Percentiles rank a stretch among this genome's conserved stretches.
Conservation (phyloP, 1,140 invertebrate genomes). For the Cotesia chilonis region DNA sequence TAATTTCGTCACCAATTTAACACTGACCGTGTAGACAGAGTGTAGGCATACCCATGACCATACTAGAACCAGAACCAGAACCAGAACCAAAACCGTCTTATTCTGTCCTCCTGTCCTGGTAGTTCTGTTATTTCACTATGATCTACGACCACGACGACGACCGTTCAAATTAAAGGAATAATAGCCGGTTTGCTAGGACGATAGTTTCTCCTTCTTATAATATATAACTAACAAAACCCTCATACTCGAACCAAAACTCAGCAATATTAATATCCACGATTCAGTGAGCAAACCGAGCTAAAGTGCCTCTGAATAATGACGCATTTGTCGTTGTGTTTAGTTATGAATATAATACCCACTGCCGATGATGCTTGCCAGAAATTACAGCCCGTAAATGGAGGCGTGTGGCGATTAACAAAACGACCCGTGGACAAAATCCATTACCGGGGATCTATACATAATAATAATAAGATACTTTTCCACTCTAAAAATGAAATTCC, state of each 20-base stretch:
- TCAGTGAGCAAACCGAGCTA: constrained; percentile 3
- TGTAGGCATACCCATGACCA: no score
- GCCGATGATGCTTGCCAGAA: no score
- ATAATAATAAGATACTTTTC: constrained; percentile 12
- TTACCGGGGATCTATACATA: no score
- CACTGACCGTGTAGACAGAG: neutral
- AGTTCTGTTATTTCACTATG: neutral
- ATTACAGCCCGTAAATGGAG: constrained; percentile 10
- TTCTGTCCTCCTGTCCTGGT: neutral
- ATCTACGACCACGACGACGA: constrained; percentile 10
- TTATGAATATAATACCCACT: no score
- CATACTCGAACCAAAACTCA: neutral
- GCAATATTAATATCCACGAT: neutral
- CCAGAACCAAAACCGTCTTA: no score
- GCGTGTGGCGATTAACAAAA: constrained; percentile 17
- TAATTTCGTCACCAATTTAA: constrained; percentile 25
- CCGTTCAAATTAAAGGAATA: constrained; percentile 30
- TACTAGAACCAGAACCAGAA: no score
- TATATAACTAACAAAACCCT: neutral
- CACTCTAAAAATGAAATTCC: constrained; percentile 26
- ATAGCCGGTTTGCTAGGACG: constrained; percentile 8
- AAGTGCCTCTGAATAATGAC: constrained; percentile 22
- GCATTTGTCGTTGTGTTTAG: constrained; percentile 15
- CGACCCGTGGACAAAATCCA: constrained; percentile 2
- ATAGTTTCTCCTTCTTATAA: neutral